phyloP scores from a whole-genome alignment of 2,888 invertebrate genomes.

The Vesta saturnalis region DNA sequence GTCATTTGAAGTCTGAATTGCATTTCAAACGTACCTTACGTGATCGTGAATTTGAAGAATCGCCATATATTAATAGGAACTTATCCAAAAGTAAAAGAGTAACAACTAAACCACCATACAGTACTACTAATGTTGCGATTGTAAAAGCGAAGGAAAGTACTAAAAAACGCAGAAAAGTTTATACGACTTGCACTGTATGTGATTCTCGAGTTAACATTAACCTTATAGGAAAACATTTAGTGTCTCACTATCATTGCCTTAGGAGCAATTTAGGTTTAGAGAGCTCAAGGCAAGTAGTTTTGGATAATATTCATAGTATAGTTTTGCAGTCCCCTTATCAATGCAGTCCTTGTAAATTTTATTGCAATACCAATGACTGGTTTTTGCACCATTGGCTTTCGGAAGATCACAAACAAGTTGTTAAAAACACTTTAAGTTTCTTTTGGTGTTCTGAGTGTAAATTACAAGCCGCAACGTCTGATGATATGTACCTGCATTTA shows the following conservation, averaged over 20 bases:
- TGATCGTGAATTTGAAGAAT: slow-evolving; percentile 73
- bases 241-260: slow-evolving; percentile 86
- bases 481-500: slow-evolving; percentile 76
- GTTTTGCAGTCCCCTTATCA: slow-evolving; percentile 86
- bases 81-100: slow-evolving; percentile 12
- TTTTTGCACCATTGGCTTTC: slow-evolving; percentile 82
- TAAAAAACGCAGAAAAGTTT: slow-evolving; percentile 68
- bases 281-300: slow-evolving; percentile 70
- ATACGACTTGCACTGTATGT: slow-evolving; percentile 77
- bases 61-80: slow-evolving; percentile 44
- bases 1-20: slow-evolving; percentile 78
- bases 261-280: slow-evolving; percentile 72
- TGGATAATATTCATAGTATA: slow-evolving; percentile 81
- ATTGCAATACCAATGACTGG: slow-evolving; percentile 78
- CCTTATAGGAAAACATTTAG: slow-evolving; percentile 84
- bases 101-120: slow-evolving; percentile 39
- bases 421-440: slow-evolving; percentile 65
- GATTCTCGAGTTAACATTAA: slow-evolving; percentile 73
- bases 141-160: slow-evolving; percentile 54
- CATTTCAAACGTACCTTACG: slow-evolving; percentile 74
- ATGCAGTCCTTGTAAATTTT: slow-evolving; percentile 86
- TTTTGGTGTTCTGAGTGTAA: slow-evolving; percentile 82
- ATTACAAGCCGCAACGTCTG: slow-evolving; percentile 71
- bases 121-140: slow-evolving; percentile 40
- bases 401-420: slow-evolving; percentile 67